Evolutionary conservation across 1,140 invertebrate genomes (phyloP).

Genomic region (Aphelinus certus): DNA sequence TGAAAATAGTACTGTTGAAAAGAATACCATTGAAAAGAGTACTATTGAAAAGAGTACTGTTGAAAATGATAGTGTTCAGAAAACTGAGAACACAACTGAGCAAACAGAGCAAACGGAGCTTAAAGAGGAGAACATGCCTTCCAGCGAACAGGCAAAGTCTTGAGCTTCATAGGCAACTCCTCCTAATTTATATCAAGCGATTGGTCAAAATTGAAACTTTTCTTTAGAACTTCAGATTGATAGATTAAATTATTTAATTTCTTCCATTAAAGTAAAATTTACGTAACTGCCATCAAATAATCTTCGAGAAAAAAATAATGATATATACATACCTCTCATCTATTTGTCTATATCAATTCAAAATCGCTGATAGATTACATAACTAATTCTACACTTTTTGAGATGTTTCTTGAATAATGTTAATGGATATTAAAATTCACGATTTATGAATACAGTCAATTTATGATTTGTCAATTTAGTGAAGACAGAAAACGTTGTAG

Average conservation of each 20-base stretch:
- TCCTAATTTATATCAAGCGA: slow-evolving; percentile 46
- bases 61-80: slow-evolving; percentile 59
- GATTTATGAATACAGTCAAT: too few relatives aligned
- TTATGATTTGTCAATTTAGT: slow-evolving; percentile 2
- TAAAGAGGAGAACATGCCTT: slow-evolving; percentile 59
- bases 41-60: slow-evolving; percentile 48
- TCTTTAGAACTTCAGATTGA: slow-evolving; percentile 33
- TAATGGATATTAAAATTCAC: slow-evolving; percentile 24
- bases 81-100: slow-evolving; percentile 57
- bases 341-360: slow-evolving; percentile 24
- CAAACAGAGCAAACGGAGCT: slow-evolving; percentile 57
- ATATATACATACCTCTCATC: slow-evolving; percentile 20
- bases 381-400: slow-evolving; percentile 20
- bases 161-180: slow-evolving; percentile 61
- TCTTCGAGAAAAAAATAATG: slow-evolving; percentile 5
- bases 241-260: slow-evolving; percentile 21
- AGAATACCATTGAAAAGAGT: slow-evolving; percentile 54
- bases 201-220: slow-evolving; percentile 33
- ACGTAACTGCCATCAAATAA: slow-evolving; percentile 16
- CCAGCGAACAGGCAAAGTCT: slow-evolving; percentile 63
- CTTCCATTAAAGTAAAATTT: slow-evolving; percentile 29
- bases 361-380: slow-evolving; percentile 24
- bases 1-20: slow-evolving; percentile 59
- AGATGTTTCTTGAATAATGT: slow-evolving; percentile 24
- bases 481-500: slow-evolving; percentile 18